A percentile compares a stretch with the other conserved stretches of the same genome.
Evolutionary conservation across 2,113 vertebrate species (phyloP).

Genomic region (Notarius quadriscutis): DNA sequence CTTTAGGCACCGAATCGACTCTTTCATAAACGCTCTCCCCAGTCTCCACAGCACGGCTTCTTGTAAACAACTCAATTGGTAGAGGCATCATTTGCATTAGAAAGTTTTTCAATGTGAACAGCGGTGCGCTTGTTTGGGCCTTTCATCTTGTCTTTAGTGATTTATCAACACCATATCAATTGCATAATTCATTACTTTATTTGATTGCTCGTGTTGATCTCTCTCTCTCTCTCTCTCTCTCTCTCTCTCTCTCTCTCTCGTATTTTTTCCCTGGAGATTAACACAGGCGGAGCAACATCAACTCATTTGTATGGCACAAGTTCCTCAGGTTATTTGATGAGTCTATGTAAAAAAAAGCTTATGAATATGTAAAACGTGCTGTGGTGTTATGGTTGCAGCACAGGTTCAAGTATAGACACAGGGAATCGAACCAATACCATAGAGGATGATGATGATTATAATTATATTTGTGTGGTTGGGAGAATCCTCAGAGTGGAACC

Average conservation of each 20-base stretch:
- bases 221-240: conserved; percentile 12
- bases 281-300: conserved; percentile 31
- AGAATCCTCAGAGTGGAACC: background rate
- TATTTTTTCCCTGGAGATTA: conserved; percentile 42
- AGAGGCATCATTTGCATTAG: background rate
- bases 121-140: background rate
- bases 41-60: background rate
- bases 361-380: conserved; percentile 71
- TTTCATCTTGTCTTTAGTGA: conserved; percentile 1
- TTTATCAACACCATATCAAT: conserved; percentile 31
- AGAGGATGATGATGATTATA: background rate
- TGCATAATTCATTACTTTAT: conserved; percentile 28
- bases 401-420: conserved; percentile 43
- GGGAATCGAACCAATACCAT: background rate
- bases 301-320: conserved; percentile 58
- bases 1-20: conserved; percentile 11
- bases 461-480: background rate
- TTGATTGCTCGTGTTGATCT: conserved; percentile 51
- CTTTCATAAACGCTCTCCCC: conserved; percentile 4
- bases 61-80: conserved; percentile 35
- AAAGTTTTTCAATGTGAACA: conserved; percentile 3
- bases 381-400: conserved; percentile 60
- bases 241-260: conserved; percentile 34
- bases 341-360: conserved; percentile 62
- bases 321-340: conserved; percentile 71